A percentile compares a stretch with the other conserved stretches of the same genome.
These are phyloP conservation scores for Thalassoma bifasciatum DNA, from an alignment of 2,113 vertebrate species.

Conservation along the genomic window DNA sequence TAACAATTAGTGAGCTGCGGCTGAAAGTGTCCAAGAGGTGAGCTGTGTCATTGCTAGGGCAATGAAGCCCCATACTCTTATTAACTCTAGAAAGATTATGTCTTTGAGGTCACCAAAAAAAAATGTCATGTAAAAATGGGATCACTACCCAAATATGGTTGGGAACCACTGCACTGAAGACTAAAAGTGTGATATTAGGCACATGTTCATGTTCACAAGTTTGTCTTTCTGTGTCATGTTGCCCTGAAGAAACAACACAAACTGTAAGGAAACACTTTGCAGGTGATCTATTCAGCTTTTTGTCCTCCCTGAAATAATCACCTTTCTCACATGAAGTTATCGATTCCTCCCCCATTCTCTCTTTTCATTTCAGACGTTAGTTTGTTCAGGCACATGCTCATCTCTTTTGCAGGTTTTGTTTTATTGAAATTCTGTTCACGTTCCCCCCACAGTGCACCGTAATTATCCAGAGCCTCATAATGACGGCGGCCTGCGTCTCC, in stretches of 20 bases:
- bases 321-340: conserved; percentile 12
- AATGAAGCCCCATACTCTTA: too few relatives aligned
- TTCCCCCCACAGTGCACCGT: conserved; percentile 22
- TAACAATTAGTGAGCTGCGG: too few relatives aligned
- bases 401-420: conserved; percentile 25
- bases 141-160: too few relatives aligned
- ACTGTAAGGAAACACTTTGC: neutral
- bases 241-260: conserved; percentile 12
- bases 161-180: too few relatives aligned
- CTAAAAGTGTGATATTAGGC: neutral
- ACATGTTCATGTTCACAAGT: neutral
- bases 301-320: conserved; percentile 13
- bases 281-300: conserved; percentile 8
- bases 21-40: too few relatives aligned
- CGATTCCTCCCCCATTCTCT: conserved; percentile 2
- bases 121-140: too few relatives aligned
- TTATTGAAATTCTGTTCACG: conserved; percentile 23
- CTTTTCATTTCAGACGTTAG: conserved; percentile 9
- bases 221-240: neutral
- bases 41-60: too few relatives aligned
- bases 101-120: too few relatives aligned
- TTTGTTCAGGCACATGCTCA: conserved; percentile 7
- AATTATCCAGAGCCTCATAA: conserved; percentile 46
- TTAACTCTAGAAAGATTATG: too few relatives aligned
- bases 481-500: conserved; percentile 18